Evolutionary conservation across 2,797 vertebrate genomes (phyloP).

Genomic region (Rhinogobio ventralis): DNA sequence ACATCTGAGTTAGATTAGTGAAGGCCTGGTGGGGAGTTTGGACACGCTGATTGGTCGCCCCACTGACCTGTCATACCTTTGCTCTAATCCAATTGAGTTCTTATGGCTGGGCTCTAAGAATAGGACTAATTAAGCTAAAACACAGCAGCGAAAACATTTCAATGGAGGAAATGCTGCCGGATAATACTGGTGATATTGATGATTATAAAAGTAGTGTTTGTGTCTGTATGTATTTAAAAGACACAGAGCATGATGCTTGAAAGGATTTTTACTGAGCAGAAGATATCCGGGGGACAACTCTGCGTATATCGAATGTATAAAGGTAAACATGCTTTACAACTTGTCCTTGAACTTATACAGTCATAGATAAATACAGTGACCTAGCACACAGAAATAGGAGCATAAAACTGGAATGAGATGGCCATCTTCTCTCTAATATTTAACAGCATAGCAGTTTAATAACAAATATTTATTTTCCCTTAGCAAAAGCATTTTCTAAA

Average conservation of each 20-base stretch:
- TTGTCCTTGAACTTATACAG: neutral
- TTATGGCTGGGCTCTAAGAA: constrained; percentile 78
- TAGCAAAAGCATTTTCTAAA: too few relatives aligned
- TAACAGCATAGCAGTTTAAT: too few relatives aligned
- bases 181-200: constrained; percentile 44
- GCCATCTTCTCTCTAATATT: neutral
- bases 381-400: neutral
- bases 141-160: constrained; percentile 58
- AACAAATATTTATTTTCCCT: neutral
- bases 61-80: constrained; percentile 59
- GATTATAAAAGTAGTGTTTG: constrained; percentile 36
- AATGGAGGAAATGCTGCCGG: constrained; percentile 65
- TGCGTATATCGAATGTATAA: constrained; percentile 69
- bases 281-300: constrained; percentile 65
- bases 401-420: neutral
- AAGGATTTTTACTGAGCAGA: constrained; percentile 68
- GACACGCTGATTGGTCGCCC: constrained; percentile 67
- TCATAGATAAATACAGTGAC: neutral
- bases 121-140: constrained; percentile 75
- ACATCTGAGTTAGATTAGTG: constrained; percentile 69
- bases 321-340: constrained; percentile 66
- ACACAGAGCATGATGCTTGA: constrained; percentile 56
- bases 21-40: constrained; percentile 45
- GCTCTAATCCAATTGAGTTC: constrained; percentile 81
- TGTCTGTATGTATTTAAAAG: constrained; percentile 59